These are phyloP conservation scores for Tiliacea citrago DNA, from an alignment of 2,888 invertebrate species.

Conservation along the genomic window DNA sequence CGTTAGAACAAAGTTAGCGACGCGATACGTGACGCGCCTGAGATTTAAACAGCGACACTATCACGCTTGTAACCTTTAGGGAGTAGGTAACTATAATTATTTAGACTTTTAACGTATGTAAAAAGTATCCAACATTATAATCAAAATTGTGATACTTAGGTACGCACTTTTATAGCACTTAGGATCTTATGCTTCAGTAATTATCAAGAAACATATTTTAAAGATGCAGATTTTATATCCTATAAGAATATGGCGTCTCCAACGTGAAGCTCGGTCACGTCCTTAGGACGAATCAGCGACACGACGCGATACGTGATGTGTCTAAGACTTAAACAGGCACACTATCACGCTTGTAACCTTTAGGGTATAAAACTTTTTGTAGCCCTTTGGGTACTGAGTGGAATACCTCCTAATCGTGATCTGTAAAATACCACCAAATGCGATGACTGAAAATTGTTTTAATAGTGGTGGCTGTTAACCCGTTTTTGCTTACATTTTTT, in stretches of 20 bases:
- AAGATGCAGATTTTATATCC: too few species aligned
- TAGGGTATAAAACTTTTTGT: background rate
- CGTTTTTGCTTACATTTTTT: background rate
- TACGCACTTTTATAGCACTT: too few species aligned
- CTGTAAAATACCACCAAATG: background rate
- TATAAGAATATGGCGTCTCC: slow-evolving; percentile 12
- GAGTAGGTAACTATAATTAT: too few species aligned
- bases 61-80: slow-evolving; percentile 22
- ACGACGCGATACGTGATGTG: slow-evolving; percentile 72
- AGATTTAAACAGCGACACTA: slow-evolving; percentile 64
- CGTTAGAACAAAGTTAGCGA: slow-evolving; percentile 79
- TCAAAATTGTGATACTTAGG: too few species aligned
- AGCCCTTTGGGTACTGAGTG: background rate
- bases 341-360: slow-evolving; percentile 35
- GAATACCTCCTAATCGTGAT: too few species aligned
- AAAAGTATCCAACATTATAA: too few species aligned
- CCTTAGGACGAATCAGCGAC: slow-evolving; percentile 79
- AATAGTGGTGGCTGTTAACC: background rate
- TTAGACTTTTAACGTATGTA: too few species aligned
- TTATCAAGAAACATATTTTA: too few species aligned
- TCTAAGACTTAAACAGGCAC: slow-evolving; percentile 67
- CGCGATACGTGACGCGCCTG: slow-evolving; percentile 71
- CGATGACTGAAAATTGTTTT: background rate
- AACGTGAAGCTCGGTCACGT: slow-evolving; percentile 60
- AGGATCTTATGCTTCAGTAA: too few species aligned